Conservation (phyloP, 2,888 invertebrate species). For the Dione vanillae region DNA sequence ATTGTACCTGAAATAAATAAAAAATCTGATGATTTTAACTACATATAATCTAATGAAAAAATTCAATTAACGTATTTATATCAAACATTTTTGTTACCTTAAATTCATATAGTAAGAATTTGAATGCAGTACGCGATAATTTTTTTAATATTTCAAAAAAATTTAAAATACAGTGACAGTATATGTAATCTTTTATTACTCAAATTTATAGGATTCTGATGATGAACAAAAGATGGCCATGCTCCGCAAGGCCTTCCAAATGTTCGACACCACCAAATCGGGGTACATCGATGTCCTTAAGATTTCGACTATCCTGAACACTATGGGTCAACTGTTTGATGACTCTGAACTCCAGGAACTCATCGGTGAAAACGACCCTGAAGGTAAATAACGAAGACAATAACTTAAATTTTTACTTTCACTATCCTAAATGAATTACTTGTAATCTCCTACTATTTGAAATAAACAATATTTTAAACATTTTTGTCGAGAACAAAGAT, state of each 20-base stretch:
- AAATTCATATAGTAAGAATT: too few species aligned
- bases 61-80: too few species aligned
- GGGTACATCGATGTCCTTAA: constrained; percentile 96
- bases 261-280: constrained; percentile 97
- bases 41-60: too few species aligned
- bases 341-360: constrained; percentile 94
- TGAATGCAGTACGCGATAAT: not conserved
- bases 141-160: too few species aligned
- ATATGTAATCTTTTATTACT: not conserved
- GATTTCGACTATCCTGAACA: constrained; percentile 96
- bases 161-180: not conserved
- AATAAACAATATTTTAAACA: not conserved
- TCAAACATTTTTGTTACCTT: too few species aligned
- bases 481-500: not conserved
- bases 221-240: constrained; percentile 94
- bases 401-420: not conserved
- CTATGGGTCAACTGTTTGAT: constrained; percentile 97
- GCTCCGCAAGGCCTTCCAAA: constrained; percentile 97
- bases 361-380: constrained; percentile 96
- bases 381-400: constrained; percentile 76
- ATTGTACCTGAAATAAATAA: not conserved
- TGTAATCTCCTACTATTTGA: not conserved
- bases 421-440: not conserved
- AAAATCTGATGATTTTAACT: too few species aligned
- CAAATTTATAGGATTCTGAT: constrained; percentile 77